Evolutionary conservation across 2,113 vertebrate genomes (phyloP), one percentile per base, ranked within the genome.

Genomic region (Bolborhynchus lineola): DNA sequence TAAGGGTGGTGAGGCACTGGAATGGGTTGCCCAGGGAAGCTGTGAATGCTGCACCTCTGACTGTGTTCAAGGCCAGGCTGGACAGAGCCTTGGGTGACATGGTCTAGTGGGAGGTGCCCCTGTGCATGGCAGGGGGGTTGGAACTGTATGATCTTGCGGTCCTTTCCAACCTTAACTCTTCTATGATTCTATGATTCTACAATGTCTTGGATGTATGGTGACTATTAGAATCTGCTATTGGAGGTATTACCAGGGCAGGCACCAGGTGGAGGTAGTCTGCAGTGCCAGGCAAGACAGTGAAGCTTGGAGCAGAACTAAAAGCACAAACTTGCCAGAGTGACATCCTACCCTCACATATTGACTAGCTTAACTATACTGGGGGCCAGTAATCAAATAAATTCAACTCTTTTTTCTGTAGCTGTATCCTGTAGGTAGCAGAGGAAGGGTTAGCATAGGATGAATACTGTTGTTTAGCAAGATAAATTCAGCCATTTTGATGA

Each of bases 401-500:
- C 29, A 33, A 46, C 46, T 46, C 1, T 39, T 93, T 77, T 57
- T 39, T 74, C 37, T 53, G 14, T 67, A 78, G 25, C 11, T 74
- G 18, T 44, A 13, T 70, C 5, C 10, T 87, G 52, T 69, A 75
- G 65, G 42, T 81, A 81, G 64, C 52, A 92, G 84, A 92, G 84
- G 81, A 78, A 93, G 25, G 33, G 49, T 91, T 96, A 81, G 37
- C 53, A 76, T 28, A 31, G 37, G 96, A 89, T 3, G 6, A 94
- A 93, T 92, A 47, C 77, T 92, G 41, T 14, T 89, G 57, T 93
- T 96, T 74, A 95, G 88, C 86, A 95, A 94, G 90, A 96, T 93
- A 97, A 97, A 97, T 94, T 70, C 2, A 2, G 53, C 96, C 57
- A 96, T 82, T 97, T 95, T 97, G 97, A 97, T 96, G 91, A 97